phyloP scores from a whole-genome alignment of 1,140 invertebrate species.

The Druon quercuslanigerum region DNA sequence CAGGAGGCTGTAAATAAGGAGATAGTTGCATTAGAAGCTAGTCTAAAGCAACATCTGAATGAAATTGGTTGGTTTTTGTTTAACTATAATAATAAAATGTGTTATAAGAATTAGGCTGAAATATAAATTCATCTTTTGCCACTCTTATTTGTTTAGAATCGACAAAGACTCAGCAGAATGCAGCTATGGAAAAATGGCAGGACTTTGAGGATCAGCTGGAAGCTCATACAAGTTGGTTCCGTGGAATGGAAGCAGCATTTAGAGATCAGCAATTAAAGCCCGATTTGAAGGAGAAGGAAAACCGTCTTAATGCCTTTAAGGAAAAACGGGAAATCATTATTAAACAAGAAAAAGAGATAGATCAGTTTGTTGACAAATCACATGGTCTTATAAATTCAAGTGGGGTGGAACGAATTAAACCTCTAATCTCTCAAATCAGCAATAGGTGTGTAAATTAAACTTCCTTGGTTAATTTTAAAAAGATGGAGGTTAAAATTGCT shows the following conservation, averaged over 20 bases:
- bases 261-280: constrained; percentile 90
- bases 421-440: constrained; percentile 91
- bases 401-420: constrained; percentile 90
- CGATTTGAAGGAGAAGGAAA: constrained; percentile 87
- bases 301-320: constrained; percentile 83
- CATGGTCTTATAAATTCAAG: constrained; percentile 90
- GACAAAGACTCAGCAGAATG: constrained; percentile 82
- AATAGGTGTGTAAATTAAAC: constrained; percentile 76
- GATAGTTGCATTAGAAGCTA: constrained; percentile 81
- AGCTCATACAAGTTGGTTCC: constrained; percentile 88
- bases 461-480: constrained; percentile 25
- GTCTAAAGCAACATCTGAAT: constrained; percentile 80
- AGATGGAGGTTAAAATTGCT: neutral
- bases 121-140: neutral
- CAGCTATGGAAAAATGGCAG: constrained; percentile 88
- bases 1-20: constrained; percentile 85
- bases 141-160: constrained; percentile 67
- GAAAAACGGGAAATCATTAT: constrained; percentile 85
- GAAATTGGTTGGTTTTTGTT: constrained; percentile 76
- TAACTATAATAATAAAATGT: neutral
- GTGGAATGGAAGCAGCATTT: constrained; percentile 87
- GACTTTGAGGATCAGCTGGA: constrained; percentile 90
- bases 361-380: constrained; percentile 92
- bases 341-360: constrained; percentile 87
- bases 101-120: neutral